Conservation (phyloP, 2,113 vertebrate species). For the Accipiter cooperii region DNA sequence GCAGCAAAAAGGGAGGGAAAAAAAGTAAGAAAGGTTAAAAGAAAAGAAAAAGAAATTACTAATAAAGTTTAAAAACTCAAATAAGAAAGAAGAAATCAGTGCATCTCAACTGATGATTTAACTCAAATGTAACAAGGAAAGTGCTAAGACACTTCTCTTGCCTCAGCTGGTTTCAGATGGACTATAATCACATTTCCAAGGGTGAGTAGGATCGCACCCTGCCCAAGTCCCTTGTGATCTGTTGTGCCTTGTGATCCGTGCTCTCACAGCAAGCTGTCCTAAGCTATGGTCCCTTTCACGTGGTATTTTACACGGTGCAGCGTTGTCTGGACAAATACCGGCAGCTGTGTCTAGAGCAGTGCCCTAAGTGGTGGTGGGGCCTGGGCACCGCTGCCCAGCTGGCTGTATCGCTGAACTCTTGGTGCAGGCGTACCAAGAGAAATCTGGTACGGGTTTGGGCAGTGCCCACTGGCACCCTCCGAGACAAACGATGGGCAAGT, state of each 20-base stretch:
- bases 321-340: not conserved
- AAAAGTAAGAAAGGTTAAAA: not conserved
- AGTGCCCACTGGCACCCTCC: not conserved
- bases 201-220: not conserved
- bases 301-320: not conserved
- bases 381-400: not conserved
- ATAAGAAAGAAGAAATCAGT: not conserved
- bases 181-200: not conserved
- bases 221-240: no score
- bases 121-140: not conserved
- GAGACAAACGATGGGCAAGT: not conserved
- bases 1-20: not conserved
- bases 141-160: not conserved
- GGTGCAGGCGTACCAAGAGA: no score
- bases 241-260: not conserved
- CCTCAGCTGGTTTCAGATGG: not conserved
- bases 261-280: not conserved
- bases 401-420: not conserved
- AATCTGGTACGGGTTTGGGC: not conserved
- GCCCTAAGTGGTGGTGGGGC: not conserved
- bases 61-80: not conserved
- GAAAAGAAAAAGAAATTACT: not conserved
- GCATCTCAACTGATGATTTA: not conserved
- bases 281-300: rapidly evolving
- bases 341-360: not conserved